Percentiles rank a stretch among this genome's conserved stretches.
These are phyloP conservation scores for Phlogophora meticulosa DNA, from an alignment of 2,888 invertebrate genomes.

Conservation along the genomic window DNA sequence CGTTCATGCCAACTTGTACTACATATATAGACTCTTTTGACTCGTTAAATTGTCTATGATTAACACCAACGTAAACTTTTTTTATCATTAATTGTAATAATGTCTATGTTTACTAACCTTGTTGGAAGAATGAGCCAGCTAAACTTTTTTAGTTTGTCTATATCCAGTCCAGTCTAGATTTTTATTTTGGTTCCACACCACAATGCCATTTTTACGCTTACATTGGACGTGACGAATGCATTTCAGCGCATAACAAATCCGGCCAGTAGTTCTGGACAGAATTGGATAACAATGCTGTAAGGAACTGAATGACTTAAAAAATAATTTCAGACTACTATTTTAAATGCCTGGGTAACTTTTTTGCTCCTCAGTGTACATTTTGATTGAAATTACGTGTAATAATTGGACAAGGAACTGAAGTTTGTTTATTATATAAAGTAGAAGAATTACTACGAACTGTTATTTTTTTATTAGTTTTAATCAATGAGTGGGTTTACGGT, in stretches of 20 bases:
- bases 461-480: conserved; percentile 34
- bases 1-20: background rate
- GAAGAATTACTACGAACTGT: background rate
- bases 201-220: conserved; percentile 39
- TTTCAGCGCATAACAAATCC: conserved; percentile 49
- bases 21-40: background rate
- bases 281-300: conserved; percentile 48
- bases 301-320: conserved; percentile 40
- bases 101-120: background rate
- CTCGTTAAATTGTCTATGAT: background rate
- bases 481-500: conserved; percentile 38
- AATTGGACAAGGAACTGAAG: conserved; percentile 34
- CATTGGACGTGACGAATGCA: conserved; percentile 49
- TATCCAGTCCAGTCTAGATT: conserved; percentile 11
- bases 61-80: background rate
- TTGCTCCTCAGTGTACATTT: conserved; percentile 26
- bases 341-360: conserved; percentile 35
- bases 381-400: conserved; percentile 38
- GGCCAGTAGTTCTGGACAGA: conserved; percentile 15
- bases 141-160: background rate
- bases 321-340: conserved; percentile 51
- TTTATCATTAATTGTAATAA: background rate
- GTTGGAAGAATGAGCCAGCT: background rate
- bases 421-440: conserved; percentile 20
- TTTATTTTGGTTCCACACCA: conserved; percentile 34